A percentile compares a stretch with the other conserved stretches of the same genome.
Conservation (phyloP, 2,888 invertebrate genomes). For the Diaperis boleti region DNA sequence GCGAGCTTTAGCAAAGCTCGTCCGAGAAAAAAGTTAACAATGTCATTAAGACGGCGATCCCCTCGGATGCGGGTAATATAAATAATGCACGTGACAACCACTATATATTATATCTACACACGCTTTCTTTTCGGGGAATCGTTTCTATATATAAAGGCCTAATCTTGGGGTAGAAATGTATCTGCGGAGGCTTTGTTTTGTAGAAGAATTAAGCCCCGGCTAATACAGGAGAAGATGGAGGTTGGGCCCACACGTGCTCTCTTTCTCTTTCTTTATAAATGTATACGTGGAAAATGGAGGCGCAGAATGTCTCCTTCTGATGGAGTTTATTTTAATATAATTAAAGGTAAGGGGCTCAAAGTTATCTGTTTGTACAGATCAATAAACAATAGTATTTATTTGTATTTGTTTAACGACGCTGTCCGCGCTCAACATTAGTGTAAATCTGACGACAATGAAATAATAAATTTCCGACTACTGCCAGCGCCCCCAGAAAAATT, state of each 20-base stretch:
- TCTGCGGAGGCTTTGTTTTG: constrained; percentile 62
- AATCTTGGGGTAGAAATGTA: constrained; percentile 64
- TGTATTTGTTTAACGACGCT: too few relatives aligned
- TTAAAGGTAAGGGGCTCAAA: too few relatives aligned
- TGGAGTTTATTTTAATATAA: too few relatives aligned
- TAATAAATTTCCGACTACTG: too few relatives aligned
- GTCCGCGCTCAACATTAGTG: too few relatives aligned
- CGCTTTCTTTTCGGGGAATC: constrained; percentile 58
- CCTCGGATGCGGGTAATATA: constrained; percentile 60
- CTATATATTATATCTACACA: constrained; percentile 63
- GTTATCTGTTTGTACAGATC: too few relatives aligned
- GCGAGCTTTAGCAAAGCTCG: constrained; percentile 27
- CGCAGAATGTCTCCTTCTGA: too few relatives aligned
- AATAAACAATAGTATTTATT: too few relatives aligned
- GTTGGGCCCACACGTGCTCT: constrained; percentile 1
- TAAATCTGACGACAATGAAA: too few relatives aligned
- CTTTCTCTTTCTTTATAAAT: constrained; percentile 1
- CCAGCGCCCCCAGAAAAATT: too few relatives aligned
- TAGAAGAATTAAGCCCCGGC: constrained; percentile 64
- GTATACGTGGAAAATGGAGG: neutral
- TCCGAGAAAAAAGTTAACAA: constrained; percentile 58
- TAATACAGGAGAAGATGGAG: constrained; percentile 56
- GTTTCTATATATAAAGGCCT: constrained; percentile 60
- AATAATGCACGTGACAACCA: constrained; percentile 64
- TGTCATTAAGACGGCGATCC: constrained; percentile 62